phyloP scores from a whole-genome alignment of 2,888 invertebrate species.

The Celastrina argiolus region DNA sequence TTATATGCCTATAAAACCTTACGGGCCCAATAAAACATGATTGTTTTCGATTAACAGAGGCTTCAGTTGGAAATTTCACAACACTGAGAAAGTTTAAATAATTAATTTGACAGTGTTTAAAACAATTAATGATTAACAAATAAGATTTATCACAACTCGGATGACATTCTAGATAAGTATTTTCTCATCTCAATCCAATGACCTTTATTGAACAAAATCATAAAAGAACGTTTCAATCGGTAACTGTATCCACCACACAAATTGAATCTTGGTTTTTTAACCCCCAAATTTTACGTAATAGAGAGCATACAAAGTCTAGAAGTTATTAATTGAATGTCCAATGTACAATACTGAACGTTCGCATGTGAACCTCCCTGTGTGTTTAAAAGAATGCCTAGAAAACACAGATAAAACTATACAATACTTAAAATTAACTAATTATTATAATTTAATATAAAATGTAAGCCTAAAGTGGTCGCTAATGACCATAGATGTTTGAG shows the following conservation, averaged over 20 bases:
- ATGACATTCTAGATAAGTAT: too few relatives aligned
- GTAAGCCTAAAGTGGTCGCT: too few relatives aligned
- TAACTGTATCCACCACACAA: neutral
- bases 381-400: too few relatives aligned
- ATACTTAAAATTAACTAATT: too few relatives aligned
- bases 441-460: too few relatives aligned
- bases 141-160: too few relatives aligned
- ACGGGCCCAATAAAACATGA: slow-evolving; percentile 75
- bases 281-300: neutral
- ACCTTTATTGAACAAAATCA: neutral
- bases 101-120: neutral
- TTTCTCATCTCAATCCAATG: too few relatives aligned
- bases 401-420: too few relatives aligned
- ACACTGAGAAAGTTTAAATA: slow-evolving; percentile 25
- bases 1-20: slow-evolving; percentile 72
- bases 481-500: too few relatives aligned
- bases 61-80: slow-evolving; percentile 29
- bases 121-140: neutral
- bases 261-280: neutral
- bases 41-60: slow-evolving; percentile 74
- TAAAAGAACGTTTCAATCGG: neutral
- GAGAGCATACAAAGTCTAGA: neutral
- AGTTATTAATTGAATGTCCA: too few relatives aligned
- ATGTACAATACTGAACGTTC: too few relatives aligned
- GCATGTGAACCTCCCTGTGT: too few relatives aligned